Conservation (phyloP, 30 jellyfish, hydroid and myxozoan species). For the Aurelia sp. region DNA sequence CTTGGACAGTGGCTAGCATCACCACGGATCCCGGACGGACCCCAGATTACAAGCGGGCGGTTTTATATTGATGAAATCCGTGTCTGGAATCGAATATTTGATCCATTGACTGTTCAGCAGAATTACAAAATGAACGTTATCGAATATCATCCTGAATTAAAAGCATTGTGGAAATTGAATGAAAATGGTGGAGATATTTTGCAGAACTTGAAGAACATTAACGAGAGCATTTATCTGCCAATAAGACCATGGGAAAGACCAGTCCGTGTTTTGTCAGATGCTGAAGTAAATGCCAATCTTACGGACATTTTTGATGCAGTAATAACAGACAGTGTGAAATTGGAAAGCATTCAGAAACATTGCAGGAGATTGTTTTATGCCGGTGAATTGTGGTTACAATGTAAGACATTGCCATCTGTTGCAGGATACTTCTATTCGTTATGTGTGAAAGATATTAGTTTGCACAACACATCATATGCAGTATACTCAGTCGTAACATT, state of each 20-base stretch:
- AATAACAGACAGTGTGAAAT: background rate
- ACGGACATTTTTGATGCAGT: constrained; percentile 21
- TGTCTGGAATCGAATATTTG: constrained; percentile 62
- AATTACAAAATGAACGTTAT: constrained; percentile 60
- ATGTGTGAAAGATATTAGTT: constrained; percentile 46
- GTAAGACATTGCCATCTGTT: constrained; percentile 20
- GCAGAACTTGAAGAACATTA: constrained; percentile 26
- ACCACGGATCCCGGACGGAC: constrained; percentile 34
- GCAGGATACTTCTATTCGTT: constrained; percentile 39
- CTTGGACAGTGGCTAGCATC: constrained; percentile 73
- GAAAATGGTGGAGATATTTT: constrained; percentile 37
- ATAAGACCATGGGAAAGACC: constrained; percentile 66
- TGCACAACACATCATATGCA: constrained; percentile 41
- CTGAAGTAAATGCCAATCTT: constrained; percentile 7
- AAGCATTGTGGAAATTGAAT: constrained; percentile 61
- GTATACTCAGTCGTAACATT: constrained; percentile 17
- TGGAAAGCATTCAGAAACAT: constrained; percentile 4
- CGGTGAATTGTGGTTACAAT: constrained; percentile 37
- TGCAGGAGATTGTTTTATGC: constrained; percentile 48
- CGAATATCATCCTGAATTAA: constrained; percentile 27
- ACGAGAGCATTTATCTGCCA: constrained; percentile 41
- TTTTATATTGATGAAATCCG: constrained; percentile 61
- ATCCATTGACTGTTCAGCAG: constrained; percentile 64
- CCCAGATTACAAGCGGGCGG: constrained; percentile 4
- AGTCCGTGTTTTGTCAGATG: constrained; percentile 34